These are phyloP conservation scores for Fulica atra DNA, from an alignment of 2,113 vertebrate genomes.

Conservation along the genomic window DNA sequence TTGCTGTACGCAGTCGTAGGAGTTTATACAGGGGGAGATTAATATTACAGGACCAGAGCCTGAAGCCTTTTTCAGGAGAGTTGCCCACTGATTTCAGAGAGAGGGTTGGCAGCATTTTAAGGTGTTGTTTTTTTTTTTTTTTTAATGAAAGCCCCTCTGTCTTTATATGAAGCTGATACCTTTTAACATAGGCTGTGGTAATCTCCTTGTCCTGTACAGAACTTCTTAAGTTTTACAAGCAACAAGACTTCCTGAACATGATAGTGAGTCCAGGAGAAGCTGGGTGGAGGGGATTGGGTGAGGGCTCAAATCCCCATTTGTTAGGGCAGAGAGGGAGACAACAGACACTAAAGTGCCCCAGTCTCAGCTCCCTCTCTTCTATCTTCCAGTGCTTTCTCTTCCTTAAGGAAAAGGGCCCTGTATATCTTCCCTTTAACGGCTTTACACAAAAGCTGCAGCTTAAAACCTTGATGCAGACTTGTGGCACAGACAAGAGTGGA, in stretches of 20 bases:
- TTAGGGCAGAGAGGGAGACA: not conserved
- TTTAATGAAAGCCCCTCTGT: not conserved
- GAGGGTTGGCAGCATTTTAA: not conserved
- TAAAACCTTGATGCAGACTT: not conserved
- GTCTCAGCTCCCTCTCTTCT: not conserved
- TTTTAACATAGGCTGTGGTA: not conserved
- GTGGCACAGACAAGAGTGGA: not conserved
- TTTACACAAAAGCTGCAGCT: not conserved
- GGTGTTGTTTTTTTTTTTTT: not conserved
- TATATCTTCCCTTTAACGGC: not conserved
- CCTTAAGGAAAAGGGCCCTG: not conserved
- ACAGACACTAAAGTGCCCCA: not conserved
- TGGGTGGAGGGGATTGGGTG: not conserved
- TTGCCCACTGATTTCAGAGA: not conserved
- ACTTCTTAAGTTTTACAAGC: not conserved
- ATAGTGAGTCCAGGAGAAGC: not conserved
- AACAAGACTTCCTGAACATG: not conserved
- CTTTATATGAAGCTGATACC: not conserved
- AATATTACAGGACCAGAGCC: not conserved
- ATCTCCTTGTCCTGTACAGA: not conserved
- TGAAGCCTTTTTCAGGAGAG: not conserved
- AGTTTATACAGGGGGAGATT: not conserved
- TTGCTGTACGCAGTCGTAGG: not conserved
- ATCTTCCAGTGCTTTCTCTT: not conserved
- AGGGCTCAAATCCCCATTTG: not conserved